Conservation (phyloP, 2,888 invertebrate genomes). For the Mactromeris polynyma region DNA sequence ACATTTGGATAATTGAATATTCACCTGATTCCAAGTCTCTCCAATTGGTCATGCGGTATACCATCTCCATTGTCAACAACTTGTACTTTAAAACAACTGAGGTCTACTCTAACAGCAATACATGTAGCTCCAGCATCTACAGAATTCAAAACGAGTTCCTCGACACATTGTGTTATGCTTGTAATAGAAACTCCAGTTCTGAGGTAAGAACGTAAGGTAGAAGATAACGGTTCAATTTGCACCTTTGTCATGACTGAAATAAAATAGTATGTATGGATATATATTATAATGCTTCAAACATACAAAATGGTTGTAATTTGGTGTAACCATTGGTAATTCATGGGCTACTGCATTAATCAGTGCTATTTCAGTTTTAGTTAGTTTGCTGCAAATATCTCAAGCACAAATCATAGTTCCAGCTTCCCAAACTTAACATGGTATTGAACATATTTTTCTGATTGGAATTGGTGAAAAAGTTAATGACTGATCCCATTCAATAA, state of each 20-base stretch:
- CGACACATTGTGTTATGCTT: slow-evolving; percentile 89
- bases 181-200: slow-evolving; percentile 90
- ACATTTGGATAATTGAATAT: neutral
- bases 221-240: slow-evolving; percentile 80
- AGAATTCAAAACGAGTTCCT: slow-evolving; percentile 91
- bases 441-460: too few species aligned
- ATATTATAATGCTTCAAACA: neutral
- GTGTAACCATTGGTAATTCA: neutral
- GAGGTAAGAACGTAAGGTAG: slow-evolving; percentile 88
- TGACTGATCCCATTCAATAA: too few species aligned
- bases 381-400: too few species aligned
- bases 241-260: slow-evolving; percentile 7
- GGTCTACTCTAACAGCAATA: slow-evolving; percentile 91
- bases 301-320: neutral
- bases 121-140: slow-evolving; percentile 91
- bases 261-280: neutral
- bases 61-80: slow-evolving; percentile 93
- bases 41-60: slow-evolving; percentile 89
- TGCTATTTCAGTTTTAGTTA: too few species aligned
- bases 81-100: slow-evolving; percentile 90
- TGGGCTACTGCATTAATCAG: neutral
- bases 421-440: too few species aligned
- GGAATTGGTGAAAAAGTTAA: too few species aligned
- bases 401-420: too few species aligned
- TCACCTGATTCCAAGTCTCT: slow-evolving; percentile 89